A percentile compares a stretch with the other conserved stretches of the same genome.
phyloP scores from a whole-genome alignment of 2,888 invertebrate genomes.

The Meiosimyza platycephala region DNA sequence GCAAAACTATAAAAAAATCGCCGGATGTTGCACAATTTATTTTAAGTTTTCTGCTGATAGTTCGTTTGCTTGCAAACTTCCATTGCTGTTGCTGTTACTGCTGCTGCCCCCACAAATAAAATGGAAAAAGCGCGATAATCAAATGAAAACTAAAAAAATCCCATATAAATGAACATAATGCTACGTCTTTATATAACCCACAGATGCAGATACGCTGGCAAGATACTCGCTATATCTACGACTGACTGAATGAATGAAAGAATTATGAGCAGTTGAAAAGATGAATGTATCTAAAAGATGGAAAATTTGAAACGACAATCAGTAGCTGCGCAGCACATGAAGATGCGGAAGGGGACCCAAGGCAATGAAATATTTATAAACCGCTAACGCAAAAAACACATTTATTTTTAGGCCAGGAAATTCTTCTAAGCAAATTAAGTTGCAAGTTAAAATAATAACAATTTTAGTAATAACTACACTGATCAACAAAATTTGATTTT shows the following conservation, averaged over 20 bases:
- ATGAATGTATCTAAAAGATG: neutral
- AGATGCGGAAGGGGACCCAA: too few relatives aligned
- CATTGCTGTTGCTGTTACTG: constrained; percentile 11
- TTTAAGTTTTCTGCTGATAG: constrained; percentile 1
- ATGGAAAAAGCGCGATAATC: constrained; percentile 31
- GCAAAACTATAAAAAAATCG: constrained; percentile 1
- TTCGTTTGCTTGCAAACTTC: constrained; percentile 17
- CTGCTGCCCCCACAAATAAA: constrained; percentile 15
- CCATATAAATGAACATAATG: constrained; percentile 20
- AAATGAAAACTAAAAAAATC: constrained; percentile 9
- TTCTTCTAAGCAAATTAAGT: too few relatives aligned
- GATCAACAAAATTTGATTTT: too few relatives aligned
- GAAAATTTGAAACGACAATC: constrained; percentile 15
- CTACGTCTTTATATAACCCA: neutral
- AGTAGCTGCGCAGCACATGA: too few relatives aligned
- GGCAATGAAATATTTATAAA: too few relatives aligned
- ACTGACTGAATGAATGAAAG: constrained; percentile 10
- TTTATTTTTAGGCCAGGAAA: too few relatives aligned
- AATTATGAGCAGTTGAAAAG: constrained; percentile 22
- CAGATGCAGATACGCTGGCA: neutral
- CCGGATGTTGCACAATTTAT: constrained; percentile 31
- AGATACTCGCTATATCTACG: constrained; percentile 1
- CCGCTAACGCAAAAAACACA: too few relatives aligned
- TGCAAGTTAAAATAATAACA: too few relatives aligned
- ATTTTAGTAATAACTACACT: too few relatives aligned